Percentiles rank a stretch among this genome's conserved stretches.
phyloP scores from a whole-genome alignment of 2,888 invertebrate genomes.

The Synergus umbraculus region DNA sequence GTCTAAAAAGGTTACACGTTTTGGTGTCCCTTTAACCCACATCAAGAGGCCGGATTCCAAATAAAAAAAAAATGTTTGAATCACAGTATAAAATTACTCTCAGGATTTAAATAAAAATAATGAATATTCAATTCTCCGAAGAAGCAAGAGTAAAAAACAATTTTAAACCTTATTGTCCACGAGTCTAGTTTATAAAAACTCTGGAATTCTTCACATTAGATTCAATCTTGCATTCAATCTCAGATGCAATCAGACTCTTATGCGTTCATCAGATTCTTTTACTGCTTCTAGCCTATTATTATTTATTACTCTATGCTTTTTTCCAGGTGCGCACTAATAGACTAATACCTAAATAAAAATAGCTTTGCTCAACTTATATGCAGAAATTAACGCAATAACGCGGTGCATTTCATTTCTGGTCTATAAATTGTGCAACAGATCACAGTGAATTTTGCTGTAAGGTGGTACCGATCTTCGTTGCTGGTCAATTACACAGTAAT shows the following conservation, averaged over 20 bases:
- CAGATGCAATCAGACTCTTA: background rate
- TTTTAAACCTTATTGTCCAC: too few relatives aligned
- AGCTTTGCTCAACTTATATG: background rate
- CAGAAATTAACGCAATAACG: background rate
- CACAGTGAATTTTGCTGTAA: background rate
- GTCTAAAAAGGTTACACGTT: background rate
- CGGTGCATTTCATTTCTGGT: background rate
- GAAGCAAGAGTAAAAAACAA: background rate
- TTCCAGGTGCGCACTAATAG: too few relatives aligned
- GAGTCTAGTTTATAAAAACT: too few relatives aligned
- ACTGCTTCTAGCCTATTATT: background rate
- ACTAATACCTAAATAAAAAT: too few relatives aligned
- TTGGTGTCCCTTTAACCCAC: background rate
- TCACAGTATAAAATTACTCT: slow-evolving; percentile 26
- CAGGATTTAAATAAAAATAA: slow-evolving; percentile 44
- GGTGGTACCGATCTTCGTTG: slow-evolving; percentile 17
- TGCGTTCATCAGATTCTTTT: background rate
- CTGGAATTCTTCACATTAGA: too few relatives aligned
- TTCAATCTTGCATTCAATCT: too few relatives aligned
- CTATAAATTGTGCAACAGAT: slow-evolving; percentile 28
- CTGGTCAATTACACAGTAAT: slow-evolving; percentile 67
- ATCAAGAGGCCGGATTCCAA: background rate
- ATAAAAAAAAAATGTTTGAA: background rate
- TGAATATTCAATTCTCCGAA: background rate
- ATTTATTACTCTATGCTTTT: too few relatives aligned